Base-by-base conservation (phyloP, 2,888 invertebrate species). In the Protodeltote pygarga region DNA sequence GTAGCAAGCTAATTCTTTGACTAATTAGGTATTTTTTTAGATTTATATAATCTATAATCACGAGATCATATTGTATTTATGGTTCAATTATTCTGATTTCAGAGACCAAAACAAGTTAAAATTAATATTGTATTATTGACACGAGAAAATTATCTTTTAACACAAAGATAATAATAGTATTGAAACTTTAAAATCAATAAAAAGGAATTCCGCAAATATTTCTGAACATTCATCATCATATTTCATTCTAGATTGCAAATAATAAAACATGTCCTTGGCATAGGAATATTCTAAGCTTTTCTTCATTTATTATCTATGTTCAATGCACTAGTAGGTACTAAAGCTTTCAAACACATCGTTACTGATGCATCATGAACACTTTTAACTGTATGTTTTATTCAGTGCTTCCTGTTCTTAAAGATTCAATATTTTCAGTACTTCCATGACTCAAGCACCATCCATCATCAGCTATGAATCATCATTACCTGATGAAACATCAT, bases 381-480 rank as follows among this genome's bases (percentile, higher is more conserved):
- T 35, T 20, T 23, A 42, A 49, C 11, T n/a, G 15, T 17, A 27
- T 25, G 25, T 32, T 31, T 25, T 25, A 10, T 4, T 29, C n/a
- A n/a, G 11, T 25, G 13, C 15, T 46, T 35, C 23, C 15, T 4
- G 21, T 33, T 14, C 8, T 57, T 57, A 59, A 58, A 59, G 20
- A 59, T 46, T 52, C 37, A 52, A 16, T 51, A 51, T 51, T 57
- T 45, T 20, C 9, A 34, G 13, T 38, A 9, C 16, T 39, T n/a
- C 2, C 15, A 23, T 45, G 45, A 51, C 15, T 58, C 24, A 51
- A 17, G 9, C 28, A 9, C 3, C 14, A 29, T 57, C 14, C 33
- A 58, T 51, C 57, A 59, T 40, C 28, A 42, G 0, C 8, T n/a
- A 35, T 58, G 58, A 58, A 42, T 58, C 58, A 58, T 42, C 15